Conservation (phyloP, 2,888 invertebrate genomes). For the Pheosia gnoma region DNA sequence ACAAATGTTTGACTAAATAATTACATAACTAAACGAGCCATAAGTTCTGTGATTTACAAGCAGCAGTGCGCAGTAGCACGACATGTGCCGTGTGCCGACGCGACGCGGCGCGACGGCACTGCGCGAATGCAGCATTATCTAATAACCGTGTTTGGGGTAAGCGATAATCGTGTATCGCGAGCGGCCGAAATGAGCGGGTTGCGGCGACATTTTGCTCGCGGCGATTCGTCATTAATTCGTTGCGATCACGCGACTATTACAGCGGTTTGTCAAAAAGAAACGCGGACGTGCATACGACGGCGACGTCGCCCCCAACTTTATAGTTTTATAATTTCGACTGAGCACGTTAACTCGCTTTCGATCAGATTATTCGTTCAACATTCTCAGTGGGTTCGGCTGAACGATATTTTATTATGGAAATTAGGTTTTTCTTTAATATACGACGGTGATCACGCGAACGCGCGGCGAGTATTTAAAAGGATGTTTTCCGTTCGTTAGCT, state of each 20-base stretch:
- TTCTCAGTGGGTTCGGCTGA: conserved; percentile 45
- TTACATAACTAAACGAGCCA: conserved; percentile 57
- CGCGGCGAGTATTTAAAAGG: conserved; percentile 60
- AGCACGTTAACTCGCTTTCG: conserved; percentile 79
- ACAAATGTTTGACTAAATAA: conserved; percentile 64
- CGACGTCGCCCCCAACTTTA: conserved; percentile 78
- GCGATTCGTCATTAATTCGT: conserved; percentile 79
- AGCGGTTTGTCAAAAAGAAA: conserved; percentile 75
- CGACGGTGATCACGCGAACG: conserved; percentile 70
- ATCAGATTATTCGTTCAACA: conserved; percentile 70
- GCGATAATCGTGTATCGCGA: conserved; percentile 62
- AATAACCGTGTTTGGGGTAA: conserved; percentile 75
- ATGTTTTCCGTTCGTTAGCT: conserved; percentile 60
- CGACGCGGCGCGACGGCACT: conserved; percentile 55
- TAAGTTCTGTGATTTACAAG: conserved; percentile 70
- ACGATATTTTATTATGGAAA: conserved; percentile 79
- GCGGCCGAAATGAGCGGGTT: conserved; percentile 76
- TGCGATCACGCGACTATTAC: conserved; percentile 78
- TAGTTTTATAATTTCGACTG: conserved; percentile 78
- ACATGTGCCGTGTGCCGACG: conserved; percentile 71
- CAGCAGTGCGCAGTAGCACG: conserved; percentile 66
- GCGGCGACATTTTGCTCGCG: conserved; percentile 71
- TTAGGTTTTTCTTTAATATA: conserved; percentile 81
- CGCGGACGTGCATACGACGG: conserved; percentile 73
- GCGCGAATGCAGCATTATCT: conserved; percentile 76